Evolutionary conservation across 2,888 invertebrate genomes (phyloP).

Genomic region (Megaustenia siamemsis): DNA sequence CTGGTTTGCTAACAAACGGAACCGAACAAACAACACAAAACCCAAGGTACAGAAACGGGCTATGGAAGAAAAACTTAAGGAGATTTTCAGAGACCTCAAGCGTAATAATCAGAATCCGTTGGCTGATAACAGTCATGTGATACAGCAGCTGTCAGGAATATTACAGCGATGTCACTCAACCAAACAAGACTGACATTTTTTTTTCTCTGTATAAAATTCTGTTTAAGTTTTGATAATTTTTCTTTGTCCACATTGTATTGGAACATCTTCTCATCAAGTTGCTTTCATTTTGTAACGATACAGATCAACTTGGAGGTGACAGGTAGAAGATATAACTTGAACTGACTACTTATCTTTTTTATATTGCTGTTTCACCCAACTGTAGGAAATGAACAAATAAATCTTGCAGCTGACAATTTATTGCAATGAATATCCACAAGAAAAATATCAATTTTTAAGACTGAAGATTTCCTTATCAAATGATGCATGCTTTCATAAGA

Average conservation of each 20-base stretch:
- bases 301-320: too few species aligned
- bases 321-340: background rate
- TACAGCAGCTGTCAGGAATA: constrained; percentile 72
- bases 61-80: constrained; percentile 69
- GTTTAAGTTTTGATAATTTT: background rate
- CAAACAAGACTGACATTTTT: constrained; percentile 23
- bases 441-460: background rate
- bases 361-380: too few species aligned
- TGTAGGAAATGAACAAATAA: too few species aligned
- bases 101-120: constrained; percentile 45
- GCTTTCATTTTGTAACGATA: too few species aligned
- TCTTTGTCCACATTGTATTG: background rate
- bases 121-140: constrained; percentile 71
- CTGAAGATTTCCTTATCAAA: background rate
- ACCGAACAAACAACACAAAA: constrained; percentile 75
- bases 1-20: constrained; percentile 78
- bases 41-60: constrained; percentile 74
- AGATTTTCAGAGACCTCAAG: constrained; percentile 71
- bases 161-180: constrained; percentile 54
- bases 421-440: background rate
- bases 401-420: too few species aligned
- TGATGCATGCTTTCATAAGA: background rate
- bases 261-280: background rate
- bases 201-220: background rate
- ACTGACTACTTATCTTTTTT: background rate